Base-by-base conservation (phyloP, 1,140 invertebrate genomes). In the Forficula auricularia region DNA sequence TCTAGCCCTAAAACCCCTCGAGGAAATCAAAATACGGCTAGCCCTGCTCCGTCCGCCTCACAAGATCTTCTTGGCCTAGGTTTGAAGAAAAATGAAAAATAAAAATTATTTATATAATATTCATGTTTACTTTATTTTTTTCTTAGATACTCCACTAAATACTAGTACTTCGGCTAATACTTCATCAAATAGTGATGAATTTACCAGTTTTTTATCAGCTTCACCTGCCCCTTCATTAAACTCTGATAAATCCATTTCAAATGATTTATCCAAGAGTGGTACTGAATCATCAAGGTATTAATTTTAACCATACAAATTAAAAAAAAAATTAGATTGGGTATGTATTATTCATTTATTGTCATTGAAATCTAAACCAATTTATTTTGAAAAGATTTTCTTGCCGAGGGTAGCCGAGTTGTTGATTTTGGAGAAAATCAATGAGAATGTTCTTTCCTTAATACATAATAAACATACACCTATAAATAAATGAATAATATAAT, bases 41-140 rank as follows among this genome's bases (percentile, higher is more conserved):
- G 7, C 33, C 10, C 45, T 31, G 20, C 34, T 13, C 33, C 42
- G 22, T 19, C 48, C 10, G 44, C 57, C 36, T 63, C 57, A 42
- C 61, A 66, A 45, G 74, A 79, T 58, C 61, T 82, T 47, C 60
- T 79, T 44, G 72, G 73, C 27, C 62, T 77, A 46, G 70, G 70
- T 72, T 54, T 47, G 53, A 45, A 18, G 22, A 27, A 6, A n/a
- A n/a, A n/a, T n/a, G n/a, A n/a, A n/a, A n/a, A n/a, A n/a, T n/a
- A n/a, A n/a, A n/a, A n/a, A n/a, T n/a, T n/a, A n/a, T n/a, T n/a
- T n/a, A n/a, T n/a, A n/a, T n/a, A n/a, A n/a, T n/a, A n/a, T n/a
- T 39, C 9, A 45, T 30, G 35, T 12, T 22, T 13, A 18, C 44
- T 54, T 49, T 19, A 34, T 22, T 20, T 37, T 19, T 42, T 50